Base-by-base conservation (phyloP, 2,888 invertebrate species). In the Rhingia rostrata region DNA sequence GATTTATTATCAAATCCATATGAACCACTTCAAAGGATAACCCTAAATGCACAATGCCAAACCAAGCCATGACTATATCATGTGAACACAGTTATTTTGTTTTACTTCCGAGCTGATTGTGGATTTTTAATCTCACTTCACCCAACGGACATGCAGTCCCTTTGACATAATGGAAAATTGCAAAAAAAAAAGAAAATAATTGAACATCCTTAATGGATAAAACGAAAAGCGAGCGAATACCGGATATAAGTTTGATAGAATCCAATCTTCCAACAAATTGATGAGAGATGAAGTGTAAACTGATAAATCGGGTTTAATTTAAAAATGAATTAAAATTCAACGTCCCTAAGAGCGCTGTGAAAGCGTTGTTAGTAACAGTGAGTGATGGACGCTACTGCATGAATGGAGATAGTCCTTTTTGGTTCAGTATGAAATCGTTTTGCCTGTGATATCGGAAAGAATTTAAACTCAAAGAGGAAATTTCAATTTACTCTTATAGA, bases 261-360 rank as follows among this genome's bases (percentile, higher is more conserved):
- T 83, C 83, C 79, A 83, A 83, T 83, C 74, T 83, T 83, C 78
- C 83, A 69, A 61, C 79, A 79, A 83, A 83, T 83, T 83, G 83
- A 83, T 69, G 73, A 83, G 79, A 83, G 79, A 83, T 69, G 79
- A 79, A 83, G 83, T 69, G 83, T 63, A 79, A 77, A 72, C 77
- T 82, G 83, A 83, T 83, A 79, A 83, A 83, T 83, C 79, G 79
- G 49, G 73, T 83, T 83, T 79, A 74, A 83, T 83, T 83, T 69
- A 69, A 83, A 83, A 83, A 83, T 35, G 63, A 83, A 83, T 83
- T 79, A 73, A 83, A 83, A 79, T 79, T 79, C 83, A 81, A 56
- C 51, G 33, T 74, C 47, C 45, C 22, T 22, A 22, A 22, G 22
- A 60, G 37, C 37, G 14, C 35, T 41, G 22, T 22, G 22, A 2